phyloP scores from a whole-genome alignment of 2,113 vertebrate genomes.

The Chrysemys picta region DNA sequence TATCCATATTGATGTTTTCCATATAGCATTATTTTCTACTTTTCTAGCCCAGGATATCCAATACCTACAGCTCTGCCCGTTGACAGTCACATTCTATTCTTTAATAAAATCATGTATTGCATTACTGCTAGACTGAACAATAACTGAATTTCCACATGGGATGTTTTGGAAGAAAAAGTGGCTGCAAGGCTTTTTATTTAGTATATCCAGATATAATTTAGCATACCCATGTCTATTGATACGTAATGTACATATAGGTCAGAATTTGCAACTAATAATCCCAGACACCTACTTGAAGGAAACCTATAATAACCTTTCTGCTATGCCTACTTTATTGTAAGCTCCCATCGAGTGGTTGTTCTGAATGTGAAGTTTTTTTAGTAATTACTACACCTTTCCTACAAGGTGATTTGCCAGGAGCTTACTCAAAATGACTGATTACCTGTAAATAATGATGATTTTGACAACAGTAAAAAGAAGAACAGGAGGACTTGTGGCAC shows the following conservation, averaged over 20 bases:
- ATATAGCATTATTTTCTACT: slow-evolving; percentile 61
- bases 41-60: slow-evolving; percentile 52
- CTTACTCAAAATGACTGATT: neutral
- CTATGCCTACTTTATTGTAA: neutral
- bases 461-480: neutral
- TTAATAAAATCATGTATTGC: slow-evolving; percentile 53
- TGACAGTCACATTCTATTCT: slow-evolving; percentile 57
- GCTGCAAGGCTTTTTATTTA: neutral
- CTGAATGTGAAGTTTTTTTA: neutral
- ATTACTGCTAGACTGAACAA: slow-evolving; percentile 21
- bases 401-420: neutral
- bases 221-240: neutral
- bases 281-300: neutral
- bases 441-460: neutral
- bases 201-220: neutral
- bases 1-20: slow-evolving; percentile 70
- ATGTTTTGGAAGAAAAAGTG: slow-evolving; percentile 44
- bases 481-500: too few species aligned
- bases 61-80: slow-evolving; percentile 32
- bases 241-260: neutral
- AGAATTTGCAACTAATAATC: slow-evolving; percentile 1
- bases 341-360: neutral
- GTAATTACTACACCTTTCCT: neutral
- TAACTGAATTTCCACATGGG: slow-evolving; percentile 44
- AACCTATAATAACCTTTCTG: neutral